phyloP scores from a whole-genome alignment of 2,797 vertebrate species.

The Dicrostonyx torquatus region DNA sequence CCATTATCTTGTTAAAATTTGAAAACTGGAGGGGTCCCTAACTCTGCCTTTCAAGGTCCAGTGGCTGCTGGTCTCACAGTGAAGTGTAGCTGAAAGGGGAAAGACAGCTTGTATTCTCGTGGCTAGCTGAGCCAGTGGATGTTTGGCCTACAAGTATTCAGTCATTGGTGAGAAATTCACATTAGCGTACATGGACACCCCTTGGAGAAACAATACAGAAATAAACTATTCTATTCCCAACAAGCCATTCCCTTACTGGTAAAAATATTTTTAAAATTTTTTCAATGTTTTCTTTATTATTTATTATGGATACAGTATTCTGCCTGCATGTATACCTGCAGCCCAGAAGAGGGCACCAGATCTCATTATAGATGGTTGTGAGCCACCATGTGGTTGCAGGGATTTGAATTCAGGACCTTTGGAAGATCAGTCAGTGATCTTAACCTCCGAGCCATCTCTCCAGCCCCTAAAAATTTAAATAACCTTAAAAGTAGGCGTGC shows the following conservation, averaged over 20 bases:
- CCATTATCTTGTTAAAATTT: background rate
- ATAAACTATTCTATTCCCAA: background rate
- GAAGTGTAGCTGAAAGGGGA: background rate
- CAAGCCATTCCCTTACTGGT: background rate
- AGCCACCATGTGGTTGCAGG: too few species aligned
- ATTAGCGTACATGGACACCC: background rate
- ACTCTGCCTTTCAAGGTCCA: constrained; percentile 32
- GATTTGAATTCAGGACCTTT: too few species aligned
- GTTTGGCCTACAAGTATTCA: background rate
- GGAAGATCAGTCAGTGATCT: too few species aligned
- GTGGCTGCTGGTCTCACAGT: background rate
- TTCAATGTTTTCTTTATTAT: too few species aligned
- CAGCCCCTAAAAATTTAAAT: constrained; percentile 64
- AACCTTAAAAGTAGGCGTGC: background rate
- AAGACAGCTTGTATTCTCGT: background rate
- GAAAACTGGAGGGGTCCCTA: background rate
- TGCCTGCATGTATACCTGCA: too few species aligned
- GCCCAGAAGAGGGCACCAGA: too few species aligned
- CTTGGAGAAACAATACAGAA: constrained; percentile 2
- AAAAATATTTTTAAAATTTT: too few species aligned
- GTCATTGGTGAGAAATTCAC: background rate
- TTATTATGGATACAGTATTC: too few species aligned
- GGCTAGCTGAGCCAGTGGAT: background rate
- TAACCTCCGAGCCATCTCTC: too few species aligned
- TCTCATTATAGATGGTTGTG: too few species aligned